Base-by-base conservation (phyloP, 2,888 invertebrate species). In the Tetramorium bicarinatum region DNA sequence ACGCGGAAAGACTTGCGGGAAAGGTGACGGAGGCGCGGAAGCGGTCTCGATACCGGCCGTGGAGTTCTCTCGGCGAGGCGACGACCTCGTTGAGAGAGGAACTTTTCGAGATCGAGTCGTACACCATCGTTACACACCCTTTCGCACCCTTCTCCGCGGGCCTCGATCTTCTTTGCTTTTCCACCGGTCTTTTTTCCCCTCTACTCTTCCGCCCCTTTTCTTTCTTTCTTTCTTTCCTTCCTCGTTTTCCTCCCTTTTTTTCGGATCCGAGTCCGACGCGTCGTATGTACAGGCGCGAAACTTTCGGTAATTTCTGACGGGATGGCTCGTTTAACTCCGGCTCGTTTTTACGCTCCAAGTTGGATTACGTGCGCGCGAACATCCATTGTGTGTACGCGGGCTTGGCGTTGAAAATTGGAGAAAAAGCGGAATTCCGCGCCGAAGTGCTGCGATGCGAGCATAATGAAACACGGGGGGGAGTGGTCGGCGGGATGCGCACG, bases 51-150 rank as follows among this genome's bases (percentile, higher is more conserved):
- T 81, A 67, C 77, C 75, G 52, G 56, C 18, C 47, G 49, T 52
- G 49, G 67, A 75, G 47, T 47, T 59, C 85, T 41, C 62, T 38
- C 47, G 69, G 41, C 52, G 69, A 47, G 80, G 82, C 29, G 79
- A 77, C 56, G 83, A 71, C 71, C 59, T 82, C 72, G 81, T 85
- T 76, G 44, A 38, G 41, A 47, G 18, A 59, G 18, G n/a, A 87
- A 85, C 81, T 89, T 89, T 61, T 64, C 75, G 74, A 82, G 77
- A 87, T 83, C 83, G 75, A 56, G 74, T 87, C 59, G 71, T 21
- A 59, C 79, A 34, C 56, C 67, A 44, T 66, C 69, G 69, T 79
- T 69, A 69, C 21, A 54, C 44, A 54, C 54, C 9, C 47, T 15
- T 56, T 59, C 71, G 47, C 29, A 13, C 44, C 34, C 54, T 21